These are phyloP conservation scores for Lepilemur ruficaudatus DNA, from an alignment of 2,797 vertebrate genomes.

Conservation along the genomic window DNA sequence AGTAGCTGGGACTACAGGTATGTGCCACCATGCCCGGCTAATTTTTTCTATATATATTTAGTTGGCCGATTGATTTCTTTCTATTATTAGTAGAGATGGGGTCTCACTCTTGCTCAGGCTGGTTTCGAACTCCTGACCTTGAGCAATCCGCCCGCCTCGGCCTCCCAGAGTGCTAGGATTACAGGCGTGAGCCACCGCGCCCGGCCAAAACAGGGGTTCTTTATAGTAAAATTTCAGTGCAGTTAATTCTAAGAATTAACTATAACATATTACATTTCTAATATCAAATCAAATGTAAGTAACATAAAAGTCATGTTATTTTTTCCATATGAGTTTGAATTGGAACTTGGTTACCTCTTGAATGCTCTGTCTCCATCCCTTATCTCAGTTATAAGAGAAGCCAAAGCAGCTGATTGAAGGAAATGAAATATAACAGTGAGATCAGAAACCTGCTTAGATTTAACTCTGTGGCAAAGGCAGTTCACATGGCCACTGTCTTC, in stretches of 20 bases:
- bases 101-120: too few relatives aligned
- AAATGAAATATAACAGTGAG: background rate
- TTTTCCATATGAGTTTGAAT: background rate
- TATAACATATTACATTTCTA: background rate
- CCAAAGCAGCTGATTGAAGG: background rate
- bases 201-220: background rate
- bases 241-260: background rate
- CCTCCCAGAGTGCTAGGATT: too few relatives aligned
- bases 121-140: too few relatives aligned
- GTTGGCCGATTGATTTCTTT: too few relatives aligned
- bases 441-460: background rate
- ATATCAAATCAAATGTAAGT: background rate
- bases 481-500: background rate
- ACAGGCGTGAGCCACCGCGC: too few relatives aligned
- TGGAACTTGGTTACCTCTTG: background rate
- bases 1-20: too few relatives aligned
- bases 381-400: background rate
- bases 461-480: background rate
- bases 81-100: too few relatives aligned
- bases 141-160: too few relatives aligned
- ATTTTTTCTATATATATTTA: too few relatives aligned
- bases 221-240: background rate
- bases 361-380: background rate
- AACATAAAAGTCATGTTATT: background rate
- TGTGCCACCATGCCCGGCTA: too few relatives aligned